phyloP scores from a whole-genome alignment of 2,888 invertebrate genomes.

The Drosophila neotestacea region DNA sequence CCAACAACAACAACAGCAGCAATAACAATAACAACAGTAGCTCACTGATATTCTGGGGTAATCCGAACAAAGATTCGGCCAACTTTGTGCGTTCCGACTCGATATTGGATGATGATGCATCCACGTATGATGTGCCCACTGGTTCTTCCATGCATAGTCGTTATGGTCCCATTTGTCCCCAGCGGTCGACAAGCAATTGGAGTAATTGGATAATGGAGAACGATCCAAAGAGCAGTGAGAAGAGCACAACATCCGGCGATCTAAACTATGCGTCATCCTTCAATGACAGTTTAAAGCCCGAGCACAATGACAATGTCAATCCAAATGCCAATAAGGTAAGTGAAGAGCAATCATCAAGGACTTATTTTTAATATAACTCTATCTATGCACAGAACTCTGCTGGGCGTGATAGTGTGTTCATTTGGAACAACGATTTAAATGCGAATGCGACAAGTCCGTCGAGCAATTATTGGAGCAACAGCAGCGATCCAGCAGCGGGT shows the following conservation, averaged over 20 bases:
- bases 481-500: constrained; percentile 23
- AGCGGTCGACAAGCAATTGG: constrained; percentile 64
- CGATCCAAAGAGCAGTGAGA: constrained; percentile 53
- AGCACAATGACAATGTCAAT: constrained; percentile 57
- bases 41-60: constrained; percentile 56
- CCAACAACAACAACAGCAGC: constrained; percentile 34
- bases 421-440: constrained; percentile 59
- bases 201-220: constrained; percentile 71
- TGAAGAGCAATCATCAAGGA: too few relatives aligned
- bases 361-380: too few relatives aligned
- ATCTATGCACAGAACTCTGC: constrained; percentile 34
- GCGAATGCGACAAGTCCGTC: constrained; percentile 42
- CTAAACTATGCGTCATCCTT: constrained; percentile 49
- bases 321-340: constrained; percentile 66
- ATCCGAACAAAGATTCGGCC: constrained; percentile 63
- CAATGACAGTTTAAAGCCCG: constrained; percentile 47
- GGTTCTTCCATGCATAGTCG: constrained; percentile 86
- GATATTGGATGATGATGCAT: constrained; percentile 87
- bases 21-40: constrained; percentile 46
- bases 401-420: constrained; percentile 45
- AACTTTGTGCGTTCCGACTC: constrained; percentile 86
- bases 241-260: constrained; percentile 40
- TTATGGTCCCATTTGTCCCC: constrained; percentile 89
- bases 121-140: constrained; percentile 88
- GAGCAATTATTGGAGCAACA: constrained; percentile 51